Conservation (phyloP, 1,140 invertebrate species). For the Diorhabda sublineata region DNA sequence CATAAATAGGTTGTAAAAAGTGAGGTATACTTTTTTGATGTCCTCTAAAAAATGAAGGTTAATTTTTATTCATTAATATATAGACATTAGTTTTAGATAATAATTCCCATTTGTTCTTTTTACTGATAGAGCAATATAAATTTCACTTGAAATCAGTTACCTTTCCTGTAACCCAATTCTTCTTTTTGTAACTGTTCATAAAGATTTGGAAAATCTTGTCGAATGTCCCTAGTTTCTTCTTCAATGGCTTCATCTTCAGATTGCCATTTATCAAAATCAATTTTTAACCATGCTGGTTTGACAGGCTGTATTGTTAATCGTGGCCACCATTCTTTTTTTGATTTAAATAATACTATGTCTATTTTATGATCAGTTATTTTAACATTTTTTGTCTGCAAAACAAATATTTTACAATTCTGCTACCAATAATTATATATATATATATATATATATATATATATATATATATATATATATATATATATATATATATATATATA, state of each 20-base stretch:
- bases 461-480: too few relatives aligned
- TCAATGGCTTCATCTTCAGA: conserved; percentile 65
- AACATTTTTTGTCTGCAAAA: conserved; percentile 49
- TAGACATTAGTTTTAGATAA: too few relatives aligned
- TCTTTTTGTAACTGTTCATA: conserved; percentile 73
- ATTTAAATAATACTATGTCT: conserved; percentile 71
- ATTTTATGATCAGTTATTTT: conserved; percentile 72
- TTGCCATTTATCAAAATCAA: conserved; percentile 84
- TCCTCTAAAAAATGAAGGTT: conserved; percentile 59
- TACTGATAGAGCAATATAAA: too few relatives aligned
- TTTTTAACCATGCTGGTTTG: conserved; percentile 87
- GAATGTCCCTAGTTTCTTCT: conserved; percentile 61
- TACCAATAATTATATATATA: conserved; percentile 4
- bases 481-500: too few relatives aligned
- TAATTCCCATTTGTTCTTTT: too few relatives aligned
- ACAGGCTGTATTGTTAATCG: conserved; percentile 69
- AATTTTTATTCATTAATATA: too few relatives aligned
- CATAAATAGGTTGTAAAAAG: conserved; percentile 88
- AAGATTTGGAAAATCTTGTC: conserved; percentile 71
- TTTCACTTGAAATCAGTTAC: conserved; percentile 45
- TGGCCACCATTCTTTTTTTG: conserved; percentile 72
- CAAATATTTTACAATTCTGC: not conserved
- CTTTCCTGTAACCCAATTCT: conserved; percentile 74
- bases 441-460: too few relatives aligned
- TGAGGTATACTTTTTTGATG: conserved; percentile 78